A percentile compares a stretch with the other conserved stretches of the same genome.
Conservation (phyloP, 2,888 invertebrate genomes). For the Invenusta paracnida region DNA sequence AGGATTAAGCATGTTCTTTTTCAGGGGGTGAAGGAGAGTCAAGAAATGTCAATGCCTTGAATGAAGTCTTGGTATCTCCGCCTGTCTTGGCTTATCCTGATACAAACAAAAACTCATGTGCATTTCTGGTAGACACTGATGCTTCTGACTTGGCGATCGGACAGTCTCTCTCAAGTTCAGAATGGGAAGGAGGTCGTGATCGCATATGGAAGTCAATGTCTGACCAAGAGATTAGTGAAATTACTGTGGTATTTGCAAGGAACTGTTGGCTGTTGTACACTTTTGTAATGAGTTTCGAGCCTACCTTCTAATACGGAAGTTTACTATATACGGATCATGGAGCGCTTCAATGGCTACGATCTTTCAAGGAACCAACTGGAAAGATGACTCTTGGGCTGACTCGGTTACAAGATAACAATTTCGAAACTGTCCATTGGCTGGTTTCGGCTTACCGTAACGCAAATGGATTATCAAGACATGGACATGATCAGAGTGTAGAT, state of each 20-base stretch:
- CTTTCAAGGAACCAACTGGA: slow-evolving; percentile 58
- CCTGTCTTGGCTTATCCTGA: slow-evolving; percentile 11
- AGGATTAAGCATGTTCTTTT: neutral
- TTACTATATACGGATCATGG: slow-evolving; percentile 61
- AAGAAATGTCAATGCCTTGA: neutral
- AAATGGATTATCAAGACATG: slow-evolving; percentile 55
- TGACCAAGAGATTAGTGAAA: neutral
- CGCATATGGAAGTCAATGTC: neutral
- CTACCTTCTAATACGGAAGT: slow-evolving; percentile 57
- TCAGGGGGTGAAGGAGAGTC: neutral
- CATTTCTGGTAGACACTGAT: slow-evolving; percentile 14
- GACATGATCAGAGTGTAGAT: neutral
- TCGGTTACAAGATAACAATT: slow-evolving; percentile 55
- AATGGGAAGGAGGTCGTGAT: slow-evolving; percentile 8
- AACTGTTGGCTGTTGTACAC: slow-evolving; percentile 52
- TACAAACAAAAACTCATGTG: neutral
- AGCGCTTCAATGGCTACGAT: slow-evolving; percentile 61
- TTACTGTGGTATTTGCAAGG: slow-evolving; percentile 44
- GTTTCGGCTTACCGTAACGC: slow-evolving; percentile 58
- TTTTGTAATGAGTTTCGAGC: slow-evolving; percentile 57
- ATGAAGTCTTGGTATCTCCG: neutral
- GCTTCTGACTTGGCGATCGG: neutral
- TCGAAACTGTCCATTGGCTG: slow-evolving; percentile 56
- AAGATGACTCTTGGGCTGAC: slow-evolving; percentile 61
- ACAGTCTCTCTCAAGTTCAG: slow-evolving; percentile 19